Conservation (phyloP, 2,113 vertebrate species). For the Rhinoderma darwinii region DNA sequence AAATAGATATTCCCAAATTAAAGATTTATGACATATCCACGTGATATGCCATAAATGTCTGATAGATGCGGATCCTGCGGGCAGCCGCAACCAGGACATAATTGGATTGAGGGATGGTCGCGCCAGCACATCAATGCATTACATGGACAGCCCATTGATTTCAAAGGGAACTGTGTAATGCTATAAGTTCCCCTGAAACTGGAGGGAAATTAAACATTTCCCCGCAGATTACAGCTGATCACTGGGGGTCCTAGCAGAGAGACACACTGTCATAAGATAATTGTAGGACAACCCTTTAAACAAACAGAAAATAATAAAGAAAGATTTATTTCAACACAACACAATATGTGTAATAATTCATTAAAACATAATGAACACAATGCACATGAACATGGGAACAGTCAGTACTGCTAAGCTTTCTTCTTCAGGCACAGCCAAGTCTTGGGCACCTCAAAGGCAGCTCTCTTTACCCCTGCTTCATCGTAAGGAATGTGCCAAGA, state of each 20-base stretch:
- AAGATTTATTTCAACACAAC: background rate
- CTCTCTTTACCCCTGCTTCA: constrained; percentile 76
- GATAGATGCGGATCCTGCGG: too few relatives aligned
- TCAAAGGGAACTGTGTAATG: too few relatives aligned
- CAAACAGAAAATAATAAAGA: background rate
- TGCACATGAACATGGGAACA: background rate
- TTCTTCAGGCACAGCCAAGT: constrained; percentile 88
- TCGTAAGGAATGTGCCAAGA: constrained; percentile 97
- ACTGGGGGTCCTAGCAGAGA: background rate
- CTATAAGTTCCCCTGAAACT: too few relatives aligned
- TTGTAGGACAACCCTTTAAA: background rate
- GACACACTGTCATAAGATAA: background rate
- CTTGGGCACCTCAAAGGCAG: constrained; percentile 82
- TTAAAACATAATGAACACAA: background rate
- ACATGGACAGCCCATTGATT: too few relatives aligned
- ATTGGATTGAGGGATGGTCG: too few relatives aligned
- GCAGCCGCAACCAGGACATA: too few relatives aligned
- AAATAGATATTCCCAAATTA: too few relatives aligned
- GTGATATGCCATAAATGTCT: too few relatives aligned
- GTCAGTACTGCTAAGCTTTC: background rate
- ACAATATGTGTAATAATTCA: background rate
- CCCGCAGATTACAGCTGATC: background rate
- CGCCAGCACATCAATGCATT: too few relatives aligned
- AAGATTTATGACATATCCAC: too few relatives aligned
- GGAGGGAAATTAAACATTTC: background rate